A percentile compares a stretch with the other conserved stretches of the same genome.
Conservation (phyloP, 2,888 invertebrate genomes). For the Chorisops tibialis region DNA sequence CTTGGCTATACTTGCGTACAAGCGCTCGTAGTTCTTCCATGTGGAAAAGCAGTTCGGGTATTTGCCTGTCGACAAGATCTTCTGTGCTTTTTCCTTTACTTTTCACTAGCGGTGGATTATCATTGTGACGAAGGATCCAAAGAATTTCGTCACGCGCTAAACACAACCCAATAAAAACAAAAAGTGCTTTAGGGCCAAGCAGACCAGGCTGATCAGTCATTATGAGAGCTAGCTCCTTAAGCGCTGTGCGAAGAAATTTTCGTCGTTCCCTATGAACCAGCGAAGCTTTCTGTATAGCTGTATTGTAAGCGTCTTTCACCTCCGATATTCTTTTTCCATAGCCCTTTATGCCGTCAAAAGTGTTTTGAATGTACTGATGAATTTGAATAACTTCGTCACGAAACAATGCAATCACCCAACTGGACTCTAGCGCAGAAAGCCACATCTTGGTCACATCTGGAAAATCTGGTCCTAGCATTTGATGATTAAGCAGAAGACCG, state of each 20-base stretch:
- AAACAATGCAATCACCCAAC: conserved; percentile 92
- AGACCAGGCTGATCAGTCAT: conserved; percentile 97
- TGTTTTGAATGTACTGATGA: conserved; percentile 87
- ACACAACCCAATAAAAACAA: conserved; percentile 94
- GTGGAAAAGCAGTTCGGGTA: conserved; percentile 95
- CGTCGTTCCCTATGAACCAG: conserved; percentile 91
- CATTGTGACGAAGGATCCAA: conserved; percentile 94
- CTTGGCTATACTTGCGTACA: conserved; percentile 93
- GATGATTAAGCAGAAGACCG: conserved; percentile 88
- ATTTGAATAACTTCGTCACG: conserved; percentile 96
- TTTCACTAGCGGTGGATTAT: conserved; percentile 87
- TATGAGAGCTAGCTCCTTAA: conserved; percentile 92
- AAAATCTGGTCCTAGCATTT: conserved; percentile 69
- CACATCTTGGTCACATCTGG: conserved; percentile 85
- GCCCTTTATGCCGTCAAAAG: conserved; percentile 94
- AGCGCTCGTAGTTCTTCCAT: conserved; percentile 95
- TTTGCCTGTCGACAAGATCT: conserved; percentile 89
- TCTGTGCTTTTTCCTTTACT: conserved; percentile 85
- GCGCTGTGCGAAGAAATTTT: conserved; percentile 90
- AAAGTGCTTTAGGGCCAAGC: conserved; percentile 93
- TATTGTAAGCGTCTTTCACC: conserved; percentile 91
- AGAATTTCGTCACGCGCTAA: conserved; percentile 95
- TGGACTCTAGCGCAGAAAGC: conserved; percentile 86
- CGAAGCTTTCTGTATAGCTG: conserved; percentile 86
- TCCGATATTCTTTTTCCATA: conserved; percentile 90